Evolutionary conservation across 2,797 vertebrate species (phyloP), one percentile per base, ranked within the genome.

Genomic region (Gymnopithys bicolor): DNA sequence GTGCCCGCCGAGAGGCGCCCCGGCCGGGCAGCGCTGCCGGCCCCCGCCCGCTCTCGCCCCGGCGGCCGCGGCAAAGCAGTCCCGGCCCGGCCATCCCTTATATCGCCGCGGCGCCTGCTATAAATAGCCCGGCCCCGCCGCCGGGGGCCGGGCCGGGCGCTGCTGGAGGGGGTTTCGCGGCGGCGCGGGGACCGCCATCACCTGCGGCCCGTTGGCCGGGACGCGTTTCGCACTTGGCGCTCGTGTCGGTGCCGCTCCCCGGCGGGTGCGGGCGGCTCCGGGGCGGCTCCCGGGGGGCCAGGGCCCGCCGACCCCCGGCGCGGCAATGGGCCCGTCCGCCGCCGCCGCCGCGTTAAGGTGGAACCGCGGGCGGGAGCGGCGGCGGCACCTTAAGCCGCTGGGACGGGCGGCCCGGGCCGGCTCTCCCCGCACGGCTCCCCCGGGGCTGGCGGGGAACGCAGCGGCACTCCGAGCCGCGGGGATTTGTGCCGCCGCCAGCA

Each of bases 261-360:
- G 33, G 16, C 11, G 68, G 71, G 33, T 41, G 24, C 33, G 67
- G 45, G 67, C 43, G 10, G 66, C 46, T 48, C 68, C 10, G 22
- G 15, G 4, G 66, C 43, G 5, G 43, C 49, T 84, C 45, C 64
- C 55, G 37, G 77, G 18, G 69, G 53, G 12, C 18, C 39, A 25
- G 56, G 62, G 46, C 46, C 58, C 67, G 46, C 73, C 68, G 81
- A 75, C 84, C 94, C 93, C 94, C 69, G 71, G 88, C 58, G 67
- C 81, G 68, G 88, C 85, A 84, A 89, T 91, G 85, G 91, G 94
- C 85, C 91, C 77, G 82, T 76, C 94, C 94, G 85, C 75, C 73
- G 81, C 90, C 45, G 76, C 89, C 59, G 77, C 73, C 51, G 91
- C 89, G 69, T 90, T 94, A 88, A 94, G 94, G 94, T 90, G 94